Percentiles rank a stretch among this genome's conserved stretches.
Conservation (phyloP, 2,113 vertebrate genomes). For the Rhabdomys dilectus region DNA sequence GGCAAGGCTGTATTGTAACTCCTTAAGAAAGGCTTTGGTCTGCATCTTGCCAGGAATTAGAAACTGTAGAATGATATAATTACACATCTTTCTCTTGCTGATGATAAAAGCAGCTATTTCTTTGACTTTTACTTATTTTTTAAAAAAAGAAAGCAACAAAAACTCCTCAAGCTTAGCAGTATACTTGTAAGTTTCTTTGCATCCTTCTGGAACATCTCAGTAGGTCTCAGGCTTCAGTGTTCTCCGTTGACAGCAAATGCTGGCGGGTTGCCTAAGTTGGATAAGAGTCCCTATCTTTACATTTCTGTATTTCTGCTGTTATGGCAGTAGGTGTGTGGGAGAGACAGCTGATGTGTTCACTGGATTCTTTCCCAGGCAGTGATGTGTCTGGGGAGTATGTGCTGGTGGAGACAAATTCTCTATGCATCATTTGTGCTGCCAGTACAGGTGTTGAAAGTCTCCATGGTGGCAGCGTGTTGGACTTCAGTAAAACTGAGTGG, state of each 20-base stretch:
- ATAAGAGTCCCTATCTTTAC: slow-evolving; percentile 73
- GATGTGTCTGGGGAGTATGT: slow-evolving; percentile 71
- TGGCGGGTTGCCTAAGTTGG: slow-evolving; percentile 72
- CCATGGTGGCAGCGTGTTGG: slow-evolving; percentile 41
- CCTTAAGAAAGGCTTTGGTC: slow-evolving; percentile 6
- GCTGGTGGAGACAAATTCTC: slow-evolving; percentile 66
- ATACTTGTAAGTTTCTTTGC: slow-evolving; percentile 35
- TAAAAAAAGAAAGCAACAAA: neutral
- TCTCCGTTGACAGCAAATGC: slow-evolving; percentile 69
- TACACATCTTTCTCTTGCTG: slow-evolving; percentile 25
- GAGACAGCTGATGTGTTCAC: slow-evolving; percentile 81
- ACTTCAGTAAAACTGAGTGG: slow-evolving; percentile 61
- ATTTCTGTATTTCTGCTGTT: slow-evolving; percentile 75
- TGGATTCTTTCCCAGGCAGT: slow-evolving; percentile 80
- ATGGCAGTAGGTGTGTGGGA: slow-evolving; percentile 76
- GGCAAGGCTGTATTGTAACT: neutral
- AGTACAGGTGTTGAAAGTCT: slow-evolving; percentile 68
- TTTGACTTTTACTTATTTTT: slow-evolving; percentile 61
- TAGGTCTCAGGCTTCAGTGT: slow-evolving; percentile 64
- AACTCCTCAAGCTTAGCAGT: neutral
- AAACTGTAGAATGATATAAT: neutral
- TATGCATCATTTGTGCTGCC: slow-evolving; percentile 47
- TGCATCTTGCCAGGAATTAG: slow-evolving; percentile 15
- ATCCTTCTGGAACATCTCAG: slow-evolving; percentile 57
- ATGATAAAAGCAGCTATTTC: slow-evolving; percentile 34